phyloP scores from a whole-genome alignment of 2,113 vertebrate genomes.

The Cercopithecus mona region DNA sequence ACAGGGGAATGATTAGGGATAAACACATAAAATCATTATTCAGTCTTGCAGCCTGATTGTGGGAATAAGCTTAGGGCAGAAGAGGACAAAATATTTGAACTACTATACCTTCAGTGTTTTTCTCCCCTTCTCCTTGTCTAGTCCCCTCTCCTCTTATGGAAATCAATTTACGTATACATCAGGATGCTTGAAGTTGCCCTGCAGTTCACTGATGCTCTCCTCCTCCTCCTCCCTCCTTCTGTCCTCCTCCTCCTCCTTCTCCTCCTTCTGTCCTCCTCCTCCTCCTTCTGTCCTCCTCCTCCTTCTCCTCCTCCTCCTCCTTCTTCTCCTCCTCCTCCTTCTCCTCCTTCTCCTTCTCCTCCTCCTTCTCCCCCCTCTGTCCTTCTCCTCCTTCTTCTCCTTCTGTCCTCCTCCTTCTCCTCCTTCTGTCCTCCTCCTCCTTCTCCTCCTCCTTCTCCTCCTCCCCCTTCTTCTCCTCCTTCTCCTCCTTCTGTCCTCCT shows the following conservation, averaged over 20 bases:
- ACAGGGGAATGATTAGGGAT: not conserved
- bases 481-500: accelerated
- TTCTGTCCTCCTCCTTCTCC: accelerated
- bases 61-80: not conserved
- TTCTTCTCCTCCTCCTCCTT: accelerated
- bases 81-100: not conserved
- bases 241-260: not conserved
- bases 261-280: no score
- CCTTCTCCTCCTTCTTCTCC: accelerated
- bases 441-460: not conserved
- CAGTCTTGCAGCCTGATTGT: accelerated
- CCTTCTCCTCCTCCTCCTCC: no score
- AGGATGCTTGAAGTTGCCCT: no score
- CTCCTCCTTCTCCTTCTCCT: not conserved
- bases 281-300: no score
- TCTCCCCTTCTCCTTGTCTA: not conserved
- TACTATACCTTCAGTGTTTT: accelerated
- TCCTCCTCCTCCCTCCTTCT: not conserved
- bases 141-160: not conserved
- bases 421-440: no score
- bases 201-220: accelerated
- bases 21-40: not conserved
- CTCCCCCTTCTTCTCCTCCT: accelerated
- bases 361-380: no score
- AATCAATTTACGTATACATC: not conserved